Base-by-base conservation (phyloP, 2,797 vertebrate species). In the Alfaro cultratus region DNA sequence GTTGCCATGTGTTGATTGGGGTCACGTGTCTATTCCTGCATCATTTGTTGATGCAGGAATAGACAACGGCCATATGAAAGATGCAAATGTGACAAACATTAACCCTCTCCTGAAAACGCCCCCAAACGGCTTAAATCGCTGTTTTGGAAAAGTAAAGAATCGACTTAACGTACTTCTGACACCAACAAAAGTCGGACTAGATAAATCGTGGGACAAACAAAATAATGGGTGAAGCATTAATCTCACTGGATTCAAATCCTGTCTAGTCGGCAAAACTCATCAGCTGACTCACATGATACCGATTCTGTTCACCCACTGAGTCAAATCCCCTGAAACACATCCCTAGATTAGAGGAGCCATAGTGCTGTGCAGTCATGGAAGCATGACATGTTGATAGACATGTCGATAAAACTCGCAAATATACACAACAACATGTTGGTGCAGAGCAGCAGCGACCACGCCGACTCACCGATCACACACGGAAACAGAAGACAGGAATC, bases 241-340 rank as follows among this genome's bases (percentile, higher is more conserved):
- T 84, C 41, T 75, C 51, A 79, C 18, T 12, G 80, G 86, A 85
- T 86, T 83, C 80, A 75, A 75, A 78, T 78, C 62, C 73, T 77
- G 53, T 26, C 36, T 71, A 73, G 85, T 78, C 84, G 43, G 67
- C 80, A 83, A 51, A 85, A 84, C 80, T 78, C 88, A 91, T 92
- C 81, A 74, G 82, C 29, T 68, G 64, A 26, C 3, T 36, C 21
- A 26, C 3, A n/a, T 47, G 76, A 86, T 86, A 82, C 31, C 62
- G 80, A 91, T 82, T 89, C 86, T 85, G 76, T 90, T 85, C 88
- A 92, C 80, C 84, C 81, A 85, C 89, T 89, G 89, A 92, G 88
- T 88, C 67, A 90, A 94, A 94, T 91, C 91, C 93, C 84, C 83
- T 93, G 89, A 95, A 95, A 93, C 82, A 87, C 84, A 91, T 83